A percentile compares a stretch with the other conserved stretches of the same genome.
These are phyloP conservation scores for Tetrax tetrax DNA, from an alignment of 2,113 vertebrate genomes.

Conservation along the genomic window DNA sequence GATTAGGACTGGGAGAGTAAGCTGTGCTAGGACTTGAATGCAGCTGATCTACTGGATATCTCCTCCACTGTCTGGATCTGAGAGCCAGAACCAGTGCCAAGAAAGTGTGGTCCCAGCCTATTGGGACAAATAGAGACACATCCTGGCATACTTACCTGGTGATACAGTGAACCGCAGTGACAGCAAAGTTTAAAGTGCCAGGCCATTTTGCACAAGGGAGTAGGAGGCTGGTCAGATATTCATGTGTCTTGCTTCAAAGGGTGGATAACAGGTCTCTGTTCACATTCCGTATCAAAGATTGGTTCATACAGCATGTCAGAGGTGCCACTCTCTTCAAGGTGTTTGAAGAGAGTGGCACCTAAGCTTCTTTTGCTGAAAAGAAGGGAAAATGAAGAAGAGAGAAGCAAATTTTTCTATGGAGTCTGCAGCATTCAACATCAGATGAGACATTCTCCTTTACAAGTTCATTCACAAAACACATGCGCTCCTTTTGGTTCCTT, in stretches of 20 bases:
- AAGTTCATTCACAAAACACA: not conserved
- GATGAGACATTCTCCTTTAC: not conserved
- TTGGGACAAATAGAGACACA: not conserved
- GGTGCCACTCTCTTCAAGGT: not conserved
- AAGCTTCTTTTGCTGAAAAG: not conserved
- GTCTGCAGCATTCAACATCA: not conserved
- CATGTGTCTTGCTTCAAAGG: not conserved
- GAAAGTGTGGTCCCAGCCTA: not conserved
- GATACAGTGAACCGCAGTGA: not conserved
- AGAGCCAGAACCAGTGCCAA: not conserved
- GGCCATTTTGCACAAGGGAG: not conserved
- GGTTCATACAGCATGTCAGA: not conserved
- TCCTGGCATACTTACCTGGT: too few species aligned
- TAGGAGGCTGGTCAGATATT: not conserved
- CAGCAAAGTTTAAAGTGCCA: not conserved
- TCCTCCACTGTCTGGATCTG: not conserved
- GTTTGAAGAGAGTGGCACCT: not conserved
- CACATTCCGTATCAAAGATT: not conserved
- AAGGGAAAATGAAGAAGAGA: not conserved
- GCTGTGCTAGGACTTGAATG: not conserved
- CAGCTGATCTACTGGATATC: not conserved
- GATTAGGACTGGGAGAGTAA: not conserved
- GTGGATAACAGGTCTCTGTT: not conserved
- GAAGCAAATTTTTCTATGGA: not conserved
- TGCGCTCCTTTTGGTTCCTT: not conserved